phyloP scores from a whole-genome alignment of 2,113 vertebrate genomes.

The Siniperca knerii region DNA sequence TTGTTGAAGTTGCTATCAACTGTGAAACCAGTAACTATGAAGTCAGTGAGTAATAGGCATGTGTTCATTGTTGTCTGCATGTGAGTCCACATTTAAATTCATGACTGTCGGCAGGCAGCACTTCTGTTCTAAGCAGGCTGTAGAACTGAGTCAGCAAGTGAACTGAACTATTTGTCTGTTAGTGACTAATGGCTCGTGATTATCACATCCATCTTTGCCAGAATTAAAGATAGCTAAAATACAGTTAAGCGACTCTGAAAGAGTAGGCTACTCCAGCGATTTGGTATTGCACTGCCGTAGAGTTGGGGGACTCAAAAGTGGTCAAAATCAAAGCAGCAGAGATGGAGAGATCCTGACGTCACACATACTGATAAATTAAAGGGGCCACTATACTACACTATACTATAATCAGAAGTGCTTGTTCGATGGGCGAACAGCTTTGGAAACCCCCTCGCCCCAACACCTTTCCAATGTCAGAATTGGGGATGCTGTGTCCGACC shows the following conservation, averaged over 20 bases:
- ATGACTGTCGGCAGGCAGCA: conserved; percentile 21
- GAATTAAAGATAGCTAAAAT: conserved; percentile 7
- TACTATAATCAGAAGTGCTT: not conserved
- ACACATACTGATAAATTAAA: conserved; percentile 5
- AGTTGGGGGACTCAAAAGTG: not conserved
- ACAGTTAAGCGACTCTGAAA: conserved; percentile 34
- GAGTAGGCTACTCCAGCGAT: not conserved
- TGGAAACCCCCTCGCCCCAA: not conserved
- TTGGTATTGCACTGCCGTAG: not conserved
- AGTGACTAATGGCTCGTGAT: conserved; percentile 47
- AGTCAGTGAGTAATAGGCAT: conserved; percentile 11
- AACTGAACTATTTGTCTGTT: conserved; percentile 38
- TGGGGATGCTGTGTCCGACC: not conserved
- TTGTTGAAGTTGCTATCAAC: not conserved
- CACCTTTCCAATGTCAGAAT: not conserved
- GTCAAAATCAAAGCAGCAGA: not conserved
- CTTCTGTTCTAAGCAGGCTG: conserved; percentile 48
- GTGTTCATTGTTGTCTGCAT: conserved; percentile 26
- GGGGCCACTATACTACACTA: not conserved
- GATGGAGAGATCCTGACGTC: not conserved
- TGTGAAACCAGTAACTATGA: not conserved
- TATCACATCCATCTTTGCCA: conserved; percentile 37
- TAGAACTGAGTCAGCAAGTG: conserved; percentile 48
- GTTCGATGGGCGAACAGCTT: not conserved
- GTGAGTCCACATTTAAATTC: conserved; percentile 13